Evolutionary conservation across 2,113 vertebrate genomes (phyloP).

Genomic region (Hyperoodon ampullatus): DNA sequence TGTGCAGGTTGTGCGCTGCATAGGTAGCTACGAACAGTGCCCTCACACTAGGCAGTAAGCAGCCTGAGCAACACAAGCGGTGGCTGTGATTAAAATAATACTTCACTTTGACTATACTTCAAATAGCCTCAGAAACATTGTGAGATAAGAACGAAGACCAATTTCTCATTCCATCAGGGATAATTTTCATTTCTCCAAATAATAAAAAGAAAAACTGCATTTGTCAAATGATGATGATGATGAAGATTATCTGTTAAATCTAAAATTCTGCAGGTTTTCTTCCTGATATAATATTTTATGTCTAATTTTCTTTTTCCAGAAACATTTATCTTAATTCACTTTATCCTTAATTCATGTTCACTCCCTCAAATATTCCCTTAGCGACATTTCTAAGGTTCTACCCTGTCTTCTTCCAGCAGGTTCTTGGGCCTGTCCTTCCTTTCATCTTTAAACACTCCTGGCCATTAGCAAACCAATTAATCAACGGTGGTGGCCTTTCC

Average conservation of each 20-base stretch:
- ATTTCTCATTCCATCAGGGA: neutral
- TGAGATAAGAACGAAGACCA: neutral
- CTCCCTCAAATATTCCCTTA: neutral
- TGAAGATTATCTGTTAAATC: neutral
- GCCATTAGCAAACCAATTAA: rapidly evolving
- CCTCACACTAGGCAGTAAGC: neutral
- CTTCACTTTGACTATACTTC: neutral
- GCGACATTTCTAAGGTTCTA: conserved; percentile 26
- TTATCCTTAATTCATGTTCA: neutral
- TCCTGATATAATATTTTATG: neutral
- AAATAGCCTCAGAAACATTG: neutral
- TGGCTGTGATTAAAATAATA: neutral
- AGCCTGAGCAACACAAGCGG: neutral
- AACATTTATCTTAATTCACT: neutral
- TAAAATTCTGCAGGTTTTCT: neutral
- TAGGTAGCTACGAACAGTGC: neutral
- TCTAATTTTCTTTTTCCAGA: neutral
- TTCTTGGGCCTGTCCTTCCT: neutral
- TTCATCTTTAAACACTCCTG: neutral
- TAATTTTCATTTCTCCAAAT: neutral
- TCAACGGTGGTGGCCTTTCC: neutral
- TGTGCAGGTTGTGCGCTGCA: rapidly evolving
- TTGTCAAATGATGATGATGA: neutral
- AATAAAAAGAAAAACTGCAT: neutral
- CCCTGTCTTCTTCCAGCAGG: neutral